Evolutionary conservation across 2,888 invertebrate genomes (phyloP), one percentile per base, ranked within the genome.

Genomic region (Dolichomitus sp.): DNA sequence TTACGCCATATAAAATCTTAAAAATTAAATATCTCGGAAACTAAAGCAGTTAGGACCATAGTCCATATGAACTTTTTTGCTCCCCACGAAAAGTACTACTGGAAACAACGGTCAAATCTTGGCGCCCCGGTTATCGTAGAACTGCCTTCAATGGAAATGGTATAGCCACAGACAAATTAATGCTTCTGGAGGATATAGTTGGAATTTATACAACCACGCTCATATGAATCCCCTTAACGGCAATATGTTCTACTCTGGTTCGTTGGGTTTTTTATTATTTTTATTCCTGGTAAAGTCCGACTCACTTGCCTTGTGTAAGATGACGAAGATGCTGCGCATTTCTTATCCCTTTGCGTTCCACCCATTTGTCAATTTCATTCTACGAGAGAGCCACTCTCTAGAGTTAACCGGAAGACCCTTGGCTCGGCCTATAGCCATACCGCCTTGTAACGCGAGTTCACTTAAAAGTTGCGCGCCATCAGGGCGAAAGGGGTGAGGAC

Each of bases 291-390:
- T 73, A n/a, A 30, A 50, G 17, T 19, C 37, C 37, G 19, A 50
- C 14, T 33, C 33, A 17, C 17, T 48, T 30, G 27, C 17, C 66
- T 66, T 50, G 48, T 50, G 33, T 17, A n/a, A 3, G 48, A 66
- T n/a, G 17, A 30, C 45, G 30, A 40, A 19, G 52, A 52, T 23
- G 17, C 30, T 50, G 30, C n/a, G 19, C 19, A 50, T 68, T 33
- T 68, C 50, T 68, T 48, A 68, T 48, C 52, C 68, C 48, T 68
- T 50, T 33, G 68, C 48, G 50, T 68, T 45, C 19, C 4, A 14
- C 33, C 68, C 61, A 68, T 68, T 68, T 68, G 68, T 68, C 68
- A 68, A 68, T 68, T 68, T 68, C 50, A 37, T 68, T 33, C 50
- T 50, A 68, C 33, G 30, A 48, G 37, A 59, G 37, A 59, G 59